Evolutionary conservation across 2,797 vertebrate genomes (phyloP).

Genomic region (Gouania willdenowi): DNA sequence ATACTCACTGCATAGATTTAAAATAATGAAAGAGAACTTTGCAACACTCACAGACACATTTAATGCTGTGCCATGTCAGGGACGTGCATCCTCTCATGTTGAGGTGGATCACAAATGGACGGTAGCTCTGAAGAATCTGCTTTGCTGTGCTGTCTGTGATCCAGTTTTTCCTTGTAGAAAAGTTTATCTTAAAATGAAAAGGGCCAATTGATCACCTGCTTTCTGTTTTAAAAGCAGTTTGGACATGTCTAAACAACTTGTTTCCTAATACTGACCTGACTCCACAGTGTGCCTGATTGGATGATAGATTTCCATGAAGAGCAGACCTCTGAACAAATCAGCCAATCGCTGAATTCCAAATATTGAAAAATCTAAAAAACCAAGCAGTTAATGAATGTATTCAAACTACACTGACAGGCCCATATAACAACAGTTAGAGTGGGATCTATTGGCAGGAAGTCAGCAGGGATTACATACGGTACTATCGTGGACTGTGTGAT

Average conservation of each 20-base stretch:
- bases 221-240: background rate
- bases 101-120: slow-evolving; percentile 56
- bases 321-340: slow-evolving; percentile 67
- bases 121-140: slow-evolving; percentile 57
- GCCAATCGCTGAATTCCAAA: slow-evolving; percentile 56
- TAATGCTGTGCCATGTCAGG: slow-evolving; percentile 49
- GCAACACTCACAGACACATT: slow-evolving; percentile 59
- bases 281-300: slow-evolving; percentile 62
- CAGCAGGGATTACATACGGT: no score
- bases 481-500: no score
- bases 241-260: background rate
- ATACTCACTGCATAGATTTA: background rate
- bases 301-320: slow-evolving; percentile 61
- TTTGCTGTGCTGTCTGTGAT: slow-evolving; percentile 49
- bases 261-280: slow-evolving; percentile 54
- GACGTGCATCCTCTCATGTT: slow-evolving; percentile 62
- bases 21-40: background rate
- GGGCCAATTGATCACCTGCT: slow-evolving; percentile 1
- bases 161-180: slow-evolving; percentile 61
- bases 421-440: no score
- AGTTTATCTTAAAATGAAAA: slow-evolving; percentile 55
- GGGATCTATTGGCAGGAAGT: no score
- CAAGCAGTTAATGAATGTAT: no score
- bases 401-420: no score
- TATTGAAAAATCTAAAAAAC: slow-evolving; percentile 62